A percentile compares a stretch with the other conserved stretches of the same genome.
phyloP scores from a whole-genome alignment of 1,140 invertebrate species.

The Pseudomyrmex gracilis region DNA sequence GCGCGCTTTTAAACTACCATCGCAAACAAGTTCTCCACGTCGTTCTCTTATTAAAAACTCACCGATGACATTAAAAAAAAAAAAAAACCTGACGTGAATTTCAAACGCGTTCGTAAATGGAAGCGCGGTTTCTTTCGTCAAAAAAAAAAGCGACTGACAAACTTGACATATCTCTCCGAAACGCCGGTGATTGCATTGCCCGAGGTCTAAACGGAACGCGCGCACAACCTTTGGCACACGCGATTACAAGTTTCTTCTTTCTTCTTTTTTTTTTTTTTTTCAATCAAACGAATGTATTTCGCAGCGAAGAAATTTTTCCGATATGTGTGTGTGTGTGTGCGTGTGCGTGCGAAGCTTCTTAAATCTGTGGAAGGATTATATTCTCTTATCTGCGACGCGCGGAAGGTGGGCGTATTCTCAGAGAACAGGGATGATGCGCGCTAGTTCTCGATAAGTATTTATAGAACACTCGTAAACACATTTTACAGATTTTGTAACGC shows the following conservation, averaged over 20 bases:
- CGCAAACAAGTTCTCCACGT: too few relatives aligned
- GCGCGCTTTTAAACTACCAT: too few relatives aligned
- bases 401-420: background rate
- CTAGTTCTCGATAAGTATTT: constrained; percentile 12
- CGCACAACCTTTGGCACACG: background rate
- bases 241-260: too few relatives aligned
- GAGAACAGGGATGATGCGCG: background rate
- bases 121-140: constrained; percentile 21
- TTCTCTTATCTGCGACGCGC: constrained; percentile 4
- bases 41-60: too few relatives aligned
- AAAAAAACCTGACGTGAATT: too few relatives aligned
- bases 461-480: background rate
- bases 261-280: background rate
- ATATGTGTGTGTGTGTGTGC: too few relatives aligned
- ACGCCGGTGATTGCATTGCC: background rate
- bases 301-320: background rate
- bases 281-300: background rate
- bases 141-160: background rate
- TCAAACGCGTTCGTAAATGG: constrained; percentile 16
- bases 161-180: background rate
- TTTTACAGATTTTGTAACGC: constrained; percentile 27
- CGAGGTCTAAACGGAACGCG: constrained; percentile 3
- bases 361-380: background rate
- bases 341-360: background rate
- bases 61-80: too few relatives aligned